These are phyloP conservation scores for Agapetus fuscipes DNA, from an alignment of 2,888 invertebrate genomes.

Conservation along the genomic window DNA sequence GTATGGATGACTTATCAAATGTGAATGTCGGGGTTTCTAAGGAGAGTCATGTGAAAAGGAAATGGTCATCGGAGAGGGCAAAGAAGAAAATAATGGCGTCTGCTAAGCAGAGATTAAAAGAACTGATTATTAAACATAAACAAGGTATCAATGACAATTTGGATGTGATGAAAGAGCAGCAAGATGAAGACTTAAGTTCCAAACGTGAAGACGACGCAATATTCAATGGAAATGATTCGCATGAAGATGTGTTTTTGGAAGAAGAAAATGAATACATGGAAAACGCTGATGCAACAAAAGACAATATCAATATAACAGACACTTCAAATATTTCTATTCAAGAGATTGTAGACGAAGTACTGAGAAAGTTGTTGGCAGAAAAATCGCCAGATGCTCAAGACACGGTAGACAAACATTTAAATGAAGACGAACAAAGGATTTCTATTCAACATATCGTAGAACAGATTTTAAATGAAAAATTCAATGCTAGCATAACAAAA, in stretches of 20 bases:
- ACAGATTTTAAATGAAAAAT: conserved; percentile 36
- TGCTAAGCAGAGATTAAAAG: conserved; percentile 41
- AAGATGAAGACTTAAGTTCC: background rate
- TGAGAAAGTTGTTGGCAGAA: conserved; percentile 45
- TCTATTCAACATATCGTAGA: conserved; percentile 42
- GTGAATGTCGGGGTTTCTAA: background rate
- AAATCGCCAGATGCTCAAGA: conserved; percentile 44
- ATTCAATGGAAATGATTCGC: background rate
- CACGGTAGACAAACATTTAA: conserved; percentile 23
- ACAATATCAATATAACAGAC: background rate
- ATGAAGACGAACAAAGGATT: conserved; percentile 35
- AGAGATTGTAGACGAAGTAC: conserved; percentile 41
- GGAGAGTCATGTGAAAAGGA: conserved; percentile 1
- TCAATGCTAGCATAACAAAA: background rate
- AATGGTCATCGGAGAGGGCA: conserved; percentile 26
- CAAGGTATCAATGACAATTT: conserved; percentile 21
- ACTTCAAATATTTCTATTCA: conserved; percentile 25
- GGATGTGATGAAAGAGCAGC: background rate
- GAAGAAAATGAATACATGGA: conserved; percentile 1
- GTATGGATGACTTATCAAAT: background rate
- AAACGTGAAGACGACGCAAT: conserved; percentile 21
- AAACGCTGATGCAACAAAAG: conserved; percentile 1
- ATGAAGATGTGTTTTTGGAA: background rate
- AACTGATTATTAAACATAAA: conserved; percentile 42
- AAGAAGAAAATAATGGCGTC: conserved; percentile 40